A percentile compares a stretch with the other conserved stretches of the same genome.
phyloP scores from a whole-genome alignment of 2,113 vertebrate species.

The Diadophis punctatus region DNA sequence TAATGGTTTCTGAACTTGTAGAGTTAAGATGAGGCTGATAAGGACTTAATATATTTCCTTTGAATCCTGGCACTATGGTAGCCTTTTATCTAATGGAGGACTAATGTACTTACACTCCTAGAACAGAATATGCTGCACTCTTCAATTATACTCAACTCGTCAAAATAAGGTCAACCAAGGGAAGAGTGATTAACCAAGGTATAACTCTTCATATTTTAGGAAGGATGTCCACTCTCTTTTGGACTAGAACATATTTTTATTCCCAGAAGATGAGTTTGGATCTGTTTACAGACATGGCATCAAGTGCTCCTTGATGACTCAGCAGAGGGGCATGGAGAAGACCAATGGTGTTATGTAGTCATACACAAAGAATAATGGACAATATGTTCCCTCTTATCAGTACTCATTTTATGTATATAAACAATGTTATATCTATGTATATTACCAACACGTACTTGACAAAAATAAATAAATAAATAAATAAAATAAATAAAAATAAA shows the following conservation, averaged over 20 bases:
- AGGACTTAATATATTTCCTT: constrained; percentile 26
- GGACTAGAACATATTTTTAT: not conserved
- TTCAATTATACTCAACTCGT: constrained; percentile 7
- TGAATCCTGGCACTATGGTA: constrained; percentile 9
- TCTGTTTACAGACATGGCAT: not conserved
- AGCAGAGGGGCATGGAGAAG: not conserved
- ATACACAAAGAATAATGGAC: not conserved
- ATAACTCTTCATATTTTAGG: not conserved
- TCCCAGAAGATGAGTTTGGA: not conserved
- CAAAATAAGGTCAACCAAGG: not conserved
- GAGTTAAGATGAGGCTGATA: not conserved
- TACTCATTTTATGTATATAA: too few relatives aligned
- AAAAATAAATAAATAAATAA: too few relatives aligned
- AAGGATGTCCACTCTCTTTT: rapidly evolving
- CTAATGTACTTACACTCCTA: constrained; percentile 1
- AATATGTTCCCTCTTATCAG: too few relatives aligned
- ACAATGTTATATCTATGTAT: too few relatives aligned
- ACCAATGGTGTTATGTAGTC: not conserved
- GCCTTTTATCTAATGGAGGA: constrained; percentile 17
- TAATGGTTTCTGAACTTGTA: constrained; percentile 13
- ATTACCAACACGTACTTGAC: too few relatives aligned
- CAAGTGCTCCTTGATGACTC: not conserved
- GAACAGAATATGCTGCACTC: not conserved
- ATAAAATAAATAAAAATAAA: too few relatives aligned
- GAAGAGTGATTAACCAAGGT: not conserved